Conservation (phyloP, 2,888 invertebrate genomes). For the Bombyx huttoni region DNA sequence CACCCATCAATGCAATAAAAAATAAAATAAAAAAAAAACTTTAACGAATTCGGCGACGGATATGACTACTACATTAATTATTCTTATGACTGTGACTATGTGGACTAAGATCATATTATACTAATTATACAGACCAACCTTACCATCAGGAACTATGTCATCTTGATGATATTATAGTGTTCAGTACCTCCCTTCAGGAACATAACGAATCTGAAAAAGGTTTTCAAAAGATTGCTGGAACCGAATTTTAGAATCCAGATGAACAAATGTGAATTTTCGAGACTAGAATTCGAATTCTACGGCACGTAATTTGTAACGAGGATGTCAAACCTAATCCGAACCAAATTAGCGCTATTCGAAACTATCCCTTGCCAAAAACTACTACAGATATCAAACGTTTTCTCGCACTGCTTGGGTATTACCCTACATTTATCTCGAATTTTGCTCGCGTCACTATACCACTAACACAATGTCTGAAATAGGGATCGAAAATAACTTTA, state of each 20-base stretch:
- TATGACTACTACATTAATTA: no score
- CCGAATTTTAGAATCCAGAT: slow-evolving; percentile 17
- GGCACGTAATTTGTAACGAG: slow-evolving; percentile 14
- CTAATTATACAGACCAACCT: no score
- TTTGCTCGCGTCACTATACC: slow-evolving; percentile 15
- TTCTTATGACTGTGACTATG: no score
- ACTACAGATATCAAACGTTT: slow-evolving; percentile 16
- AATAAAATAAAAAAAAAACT: no score
- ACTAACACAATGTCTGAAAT: slow-evolving; percentile 11
- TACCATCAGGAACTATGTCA: no score
- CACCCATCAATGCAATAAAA: no score
- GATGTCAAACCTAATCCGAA: slow-evolving; percentile 18
- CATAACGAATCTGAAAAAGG: slow-evolving; percentile 14
- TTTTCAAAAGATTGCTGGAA: slow-evolving; percentile 12
- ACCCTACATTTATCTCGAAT: slow-evolving; percentile 18
- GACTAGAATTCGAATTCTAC: slow-evolving; percentile 13
- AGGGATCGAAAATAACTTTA: slow-evolving; percentile 9
- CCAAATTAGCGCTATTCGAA: slow-evolving; percentile 14
- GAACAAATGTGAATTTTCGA: slow-evolving; percentile 18
- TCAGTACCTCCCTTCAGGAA: slow-evolving; percentile 15
- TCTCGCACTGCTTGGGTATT: slow-evolving; percentile 18
- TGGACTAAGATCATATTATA: no score
- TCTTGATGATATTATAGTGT: slow-evolving; percentile 23
- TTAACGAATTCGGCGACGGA: no score
- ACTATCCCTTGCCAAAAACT: slow-evolving; percentile 17